Conservation (phyloP, 2,113 vertebrate genomes). For the Oriolus oriolus region DNA sequence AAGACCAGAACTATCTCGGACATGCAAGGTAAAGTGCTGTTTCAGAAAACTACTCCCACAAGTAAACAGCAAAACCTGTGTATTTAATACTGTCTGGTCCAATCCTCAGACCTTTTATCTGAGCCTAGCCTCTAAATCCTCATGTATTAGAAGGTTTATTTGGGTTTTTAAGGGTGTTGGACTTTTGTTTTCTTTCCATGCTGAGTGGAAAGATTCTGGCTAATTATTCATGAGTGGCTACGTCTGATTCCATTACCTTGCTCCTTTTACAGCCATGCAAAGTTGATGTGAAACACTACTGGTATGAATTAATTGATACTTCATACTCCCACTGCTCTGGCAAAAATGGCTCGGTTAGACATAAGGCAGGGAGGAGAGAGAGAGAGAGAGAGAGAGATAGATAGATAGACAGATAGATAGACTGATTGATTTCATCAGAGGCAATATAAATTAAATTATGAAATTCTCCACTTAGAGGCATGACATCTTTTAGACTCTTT, state of each 20-base stretch:
- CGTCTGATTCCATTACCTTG: not conserved
- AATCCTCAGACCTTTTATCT: not conserved
- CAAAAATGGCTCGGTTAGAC: not conserved
- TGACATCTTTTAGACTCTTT: not conserved
- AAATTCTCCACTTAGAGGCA: not conserved
- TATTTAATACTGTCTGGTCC: not conserved
- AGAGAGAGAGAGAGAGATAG: not conserved
- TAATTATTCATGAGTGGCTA: not conserved
- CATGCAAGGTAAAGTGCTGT: not conserved
- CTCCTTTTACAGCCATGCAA: not conserved
- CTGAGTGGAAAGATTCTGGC: not conserved
- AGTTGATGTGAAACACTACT: not conserved
- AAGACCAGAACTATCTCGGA: not conserved
- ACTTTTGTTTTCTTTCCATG: not conserved
- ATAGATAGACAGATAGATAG: not conserved
- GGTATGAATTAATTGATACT: not conserved
- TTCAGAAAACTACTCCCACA: not conserved
- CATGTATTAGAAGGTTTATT: not conserved
- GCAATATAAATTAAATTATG: not conserved
- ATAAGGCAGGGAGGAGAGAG: not conserved
- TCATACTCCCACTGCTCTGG: not conserved
- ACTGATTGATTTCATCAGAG: not conserved
- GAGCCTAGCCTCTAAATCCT: not conserved
- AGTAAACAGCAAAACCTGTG: not conserved
- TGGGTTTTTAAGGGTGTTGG: not conserved